Base-by-base conservation (phyloP, 2,888 invertebrate genomes). In the Sphecodes monilicornis region DNA sequence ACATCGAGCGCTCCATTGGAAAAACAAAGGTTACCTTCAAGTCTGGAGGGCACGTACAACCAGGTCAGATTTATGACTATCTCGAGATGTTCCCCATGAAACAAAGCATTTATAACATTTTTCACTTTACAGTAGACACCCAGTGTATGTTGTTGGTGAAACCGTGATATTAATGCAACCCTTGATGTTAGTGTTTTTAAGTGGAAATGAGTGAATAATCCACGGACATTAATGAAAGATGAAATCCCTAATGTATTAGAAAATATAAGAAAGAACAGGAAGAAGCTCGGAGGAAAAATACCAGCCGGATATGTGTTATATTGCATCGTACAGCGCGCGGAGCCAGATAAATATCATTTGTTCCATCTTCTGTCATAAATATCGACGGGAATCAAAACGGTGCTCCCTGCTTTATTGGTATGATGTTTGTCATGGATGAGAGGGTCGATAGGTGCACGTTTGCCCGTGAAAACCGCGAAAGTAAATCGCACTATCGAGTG, bases 401-500 rank as follows among this genome's bases (percentile, higher is more conserved):
- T 39, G 13, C 39, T 39, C 54, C 3, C 68, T 13, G 68, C 0
- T 32, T 32, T 1, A 6, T 0, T 29, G 18, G 29, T 11, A 26
- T 43, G 26, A 22, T 32, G 46, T 29, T 50, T 50, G 18, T 26
- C 46, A 50, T 6, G 26, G 46, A 22, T 29, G 46, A 50, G 36
- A 46, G 60, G 26, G 22, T 18, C 11, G 72, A 72, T 60, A 29
- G 60, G 18, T 22, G 57, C 46, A 46, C 43, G 72, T 73, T 71
- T 66, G 69, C 29, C 26, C 69, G 66, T 69, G 68, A 43, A 76
- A 84, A 78, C 64, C 78, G 71, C 78, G 82, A 50, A 72, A 43
- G 76, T 77, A 75, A 84, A 71, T 74, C 70, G 77, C 57, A 70
- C 74, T 43, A 76, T 84, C 50, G 80, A 71, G 76, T n/a, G 50